phyloP scores from a whole-genome alignment of 1,140 invertebrate genomes.

The Drosophila biarmipes region DNA sequence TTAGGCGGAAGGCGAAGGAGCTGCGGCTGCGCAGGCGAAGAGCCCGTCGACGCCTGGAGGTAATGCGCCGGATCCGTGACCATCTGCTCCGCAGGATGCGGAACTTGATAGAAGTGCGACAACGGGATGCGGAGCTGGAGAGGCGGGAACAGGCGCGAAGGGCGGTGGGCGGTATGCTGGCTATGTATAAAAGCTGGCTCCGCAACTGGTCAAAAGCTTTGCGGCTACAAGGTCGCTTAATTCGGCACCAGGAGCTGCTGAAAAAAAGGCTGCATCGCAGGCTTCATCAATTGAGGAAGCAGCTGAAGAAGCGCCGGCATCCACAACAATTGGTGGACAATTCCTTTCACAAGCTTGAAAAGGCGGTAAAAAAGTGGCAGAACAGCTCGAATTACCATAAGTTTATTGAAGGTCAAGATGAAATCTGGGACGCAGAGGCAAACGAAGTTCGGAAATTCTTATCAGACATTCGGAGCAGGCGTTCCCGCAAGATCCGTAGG shows the following conservation, averaged over 20 bases:
- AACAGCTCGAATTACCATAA: background rate
- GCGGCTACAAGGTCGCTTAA: background rate
- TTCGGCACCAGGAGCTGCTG: background rate
- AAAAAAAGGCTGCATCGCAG: conserved; percentile 6
- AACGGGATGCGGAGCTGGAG: background rate
- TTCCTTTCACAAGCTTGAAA: background rate
- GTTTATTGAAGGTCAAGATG: background rate
- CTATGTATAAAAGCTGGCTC: conserved; percentile 26
- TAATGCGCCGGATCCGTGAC: conserved; percentile 24
- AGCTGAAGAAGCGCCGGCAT: background rate
- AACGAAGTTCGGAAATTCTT: conserved; percentile 15
- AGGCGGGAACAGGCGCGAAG: background rate
- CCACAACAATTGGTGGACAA: conserved; percentile 4
- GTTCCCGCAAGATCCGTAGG: background rate
- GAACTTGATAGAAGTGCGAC: background rate
- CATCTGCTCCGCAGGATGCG: conserved; percentile 12
- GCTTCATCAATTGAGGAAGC: conserved; percentile 14
- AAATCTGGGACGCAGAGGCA: conserved; percentile 27
- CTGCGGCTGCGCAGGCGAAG: conserved; percentile 4
- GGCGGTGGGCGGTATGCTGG: background rate
- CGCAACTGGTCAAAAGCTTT: conserved; percentile 21
- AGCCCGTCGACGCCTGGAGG: conserved; percentile 1
- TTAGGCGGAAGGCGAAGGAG: conserved; percentile 25
- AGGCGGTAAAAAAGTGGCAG: conserved; percentile 12
- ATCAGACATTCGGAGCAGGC: background rate